A percentile compares a stretch with the other conserved stretches of the same genome.
Evolutionary conservation across 2,888 invertebrate genomes (phyloP).

Genomic region (Xylota segnis): DNA sequence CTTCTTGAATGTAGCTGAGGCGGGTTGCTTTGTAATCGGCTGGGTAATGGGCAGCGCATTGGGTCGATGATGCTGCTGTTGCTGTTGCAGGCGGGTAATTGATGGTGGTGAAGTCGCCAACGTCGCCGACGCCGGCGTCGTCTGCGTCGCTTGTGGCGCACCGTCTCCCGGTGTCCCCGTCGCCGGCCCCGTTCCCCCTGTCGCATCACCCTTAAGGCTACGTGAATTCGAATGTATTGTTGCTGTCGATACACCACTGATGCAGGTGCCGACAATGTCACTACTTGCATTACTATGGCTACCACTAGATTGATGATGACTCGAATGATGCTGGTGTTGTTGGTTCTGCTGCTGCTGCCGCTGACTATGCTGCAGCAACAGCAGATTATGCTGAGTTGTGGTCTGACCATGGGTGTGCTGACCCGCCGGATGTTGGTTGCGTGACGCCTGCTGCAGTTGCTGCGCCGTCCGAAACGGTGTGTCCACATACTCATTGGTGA

Average conservation of each 20-base stretch:
- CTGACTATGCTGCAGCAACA: conserved; percentile 86
- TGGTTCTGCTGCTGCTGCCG: conserved; percentile 81
- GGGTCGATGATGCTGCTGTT: conserved; percentile 67
- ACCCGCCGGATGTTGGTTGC: conserved; percentile 84
- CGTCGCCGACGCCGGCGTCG: conserved; percentile 78
- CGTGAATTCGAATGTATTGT: conserved; percentile 78
- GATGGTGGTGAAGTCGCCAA: conserved; percentile 77
- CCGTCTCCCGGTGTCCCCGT: conserved; percentile 69
- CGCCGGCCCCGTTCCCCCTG: conserved; percentile 72
- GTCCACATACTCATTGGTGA: conserved; percentile 97
- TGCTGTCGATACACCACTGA: conserved; percentile 75
- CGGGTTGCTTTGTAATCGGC: conserved; percentile 86
- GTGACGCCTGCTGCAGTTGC: conserved; percentile 85
- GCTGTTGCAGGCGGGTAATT: conserved; percentile 71
- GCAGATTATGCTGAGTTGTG: conserved; percentile 85
- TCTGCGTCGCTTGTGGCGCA: conserved; percentile 77
- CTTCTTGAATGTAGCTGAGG: conserved; percentile 82
- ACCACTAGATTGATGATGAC: conserved; percentile 78
- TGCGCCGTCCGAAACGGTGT: conserved; percentile 89
- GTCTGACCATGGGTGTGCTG: conserved; percentile 85
- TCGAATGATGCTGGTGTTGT: conserved; percentile 79
- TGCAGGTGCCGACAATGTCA: conserved; percentile 77
- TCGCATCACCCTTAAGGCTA: conserved; percentile 77
- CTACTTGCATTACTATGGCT: conserved; percentile 77
- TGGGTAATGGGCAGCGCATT: conserved; percentile 81